Evolutionary conservation across 2,113 vertebrate species (phyloP).

Genomic region (Picathartes gymnocephalus): DNA sequence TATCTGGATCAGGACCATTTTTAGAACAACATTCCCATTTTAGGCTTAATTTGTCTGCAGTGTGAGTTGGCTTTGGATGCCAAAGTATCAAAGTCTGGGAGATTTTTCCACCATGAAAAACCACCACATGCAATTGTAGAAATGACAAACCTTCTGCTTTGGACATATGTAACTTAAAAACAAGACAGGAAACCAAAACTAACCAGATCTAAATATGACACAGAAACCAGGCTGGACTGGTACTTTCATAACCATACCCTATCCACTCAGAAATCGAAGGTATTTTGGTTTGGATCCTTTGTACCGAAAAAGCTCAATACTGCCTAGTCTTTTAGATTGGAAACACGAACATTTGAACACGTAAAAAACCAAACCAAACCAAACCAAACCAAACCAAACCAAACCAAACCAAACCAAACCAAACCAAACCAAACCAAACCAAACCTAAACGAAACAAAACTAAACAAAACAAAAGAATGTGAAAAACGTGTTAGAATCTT

Average conservation of each 20-base stretch:
- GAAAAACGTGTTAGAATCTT: background rate
- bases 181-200: conserved; percentile 12
- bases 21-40: background rate
- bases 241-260: background rate
- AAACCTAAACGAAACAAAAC: too few species aligned
- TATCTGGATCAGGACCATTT: background rate
- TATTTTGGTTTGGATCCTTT: background rate
- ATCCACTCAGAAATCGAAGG: background rate
- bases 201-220: background rate
- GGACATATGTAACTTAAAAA: background rate
- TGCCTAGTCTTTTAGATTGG: background rate
- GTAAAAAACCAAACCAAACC: too few species aligned
- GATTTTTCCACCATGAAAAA: background rate
- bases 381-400: too few species aligned
- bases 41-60: background rate
- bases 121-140: background rate
- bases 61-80: background rate
- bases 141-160: background rate
- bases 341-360: background rate
- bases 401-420: too few species aligned
- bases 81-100: background rate
- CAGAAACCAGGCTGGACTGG: background rate
- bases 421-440: too few species aligned
- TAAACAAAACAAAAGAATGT: too few species aligned
- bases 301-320: background rate